Percentiles rank a stretch among this genome's conserved stretches.
phyloP scores from a whole-genome alignment of 2,888 invertebrate species.

The Aspidiotus destructor region DNA sequence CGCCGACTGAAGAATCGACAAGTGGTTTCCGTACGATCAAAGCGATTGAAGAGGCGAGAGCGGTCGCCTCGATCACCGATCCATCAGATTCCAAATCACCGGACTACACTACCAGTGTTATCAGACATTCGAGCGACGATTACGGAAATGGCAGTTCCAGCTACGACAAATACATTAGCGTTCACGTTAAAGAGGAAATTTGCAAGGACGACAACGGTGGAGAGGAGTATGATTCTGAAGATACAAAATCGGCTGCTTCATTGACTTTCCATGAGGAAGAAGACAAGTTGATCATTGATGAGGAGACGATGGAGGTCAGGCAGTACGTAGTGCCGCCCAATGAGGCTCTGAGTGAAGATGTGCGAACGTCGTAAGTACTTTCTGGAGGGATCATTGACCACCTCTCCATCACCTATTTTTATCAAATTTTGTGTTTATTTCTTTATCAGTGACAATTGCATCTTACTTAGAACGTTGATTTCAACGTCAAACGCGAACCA shows the following conservation, averaged over 20 bases:
- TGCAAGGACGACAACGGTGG: slow-evolving; percentile 25
- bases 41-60: slow-evolving; percentile 13
- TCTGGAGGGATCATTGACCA: not conserved
- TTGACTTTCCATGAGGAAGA: slow-evolving; percentile 26
- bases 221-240: slow-evolving; percentile 30
- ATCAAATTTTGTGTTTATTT: not conserved
- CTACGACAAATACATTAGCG: slow-evolving; percentile 28
- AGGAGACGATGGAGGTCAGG: slow-evolving; percentile 30
- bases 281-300: slow-evolving; percentile 30
- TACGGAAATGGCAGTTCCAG: slow-evolving; percentile 21
- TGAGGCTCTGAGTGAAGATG: not conserved
- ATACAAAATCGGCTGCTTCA: slow-evolving; percentile 30
- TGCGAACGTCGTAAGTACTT: slow-evolving; percentile 18
- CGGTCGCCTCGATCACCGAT: slow-evolving; percentile 2
- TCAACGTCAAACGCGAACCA: slow-evolving; percentile 25
- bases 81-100: slow-evolving; percentile 5
- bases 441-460: slow-evolving; percentile 23
- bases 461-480: slow-evolving; percentile 21
- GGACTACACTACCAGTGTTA: slow-evolving; percentile 11
- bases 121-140: slow-evolving; percentile 25
- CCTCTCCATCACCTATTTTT: no score
- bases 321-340: not conserved
- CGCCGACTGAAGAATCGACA: slow-evolving; percentile 10
- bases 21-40: slow-evolving; percentile 9
- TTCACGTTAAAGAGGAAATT: slow-evolving; percentile 24